Evolutionary conservation across 2,888 invertebrate genomes (phyloP), one percentile per base, ranked within the genome.

Genomic region (Palloptera scutellata): DNA sequence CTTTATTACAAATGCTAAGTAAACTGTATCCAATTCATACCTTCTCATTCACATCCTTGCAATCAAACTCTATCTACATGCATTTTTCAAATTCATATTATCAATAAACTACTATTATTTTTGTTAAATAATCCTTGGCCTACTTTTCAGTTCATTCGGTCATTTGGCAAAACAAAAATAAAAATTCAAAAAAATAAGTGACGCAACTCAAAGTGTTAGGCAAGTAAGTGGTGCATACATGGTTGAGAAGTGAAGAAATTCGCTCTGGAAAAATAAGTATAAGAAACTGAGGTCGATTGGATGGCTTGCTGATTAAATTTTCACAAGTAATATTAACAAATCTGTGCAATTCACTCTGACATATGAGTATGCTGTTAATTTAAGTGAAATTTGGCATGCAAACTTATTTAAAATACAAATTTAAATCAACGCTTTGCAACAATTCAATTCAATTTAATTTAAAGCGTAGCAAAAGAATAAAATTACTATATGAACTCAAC

Each of bases 61-160:
- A 30, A 30, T 30, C 30, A 30, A 30, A 6, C 30, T 30, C 30
- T 30, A 30, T 30, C 6, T 30, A 4, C 6, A 4, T 30, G 30
- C 6, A 30, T 6, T 30, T 30, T 30, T 30, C 30, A 30, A 30
- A 30, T 30, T 30, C 30, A 30, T 30, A 30, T 6, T n/a, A n/a
- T n/a, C n/a, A n/a, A n/a, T n/a, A n/a, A n/a, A n/a, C n/a, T n/a
- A n/a, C n/a, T n/a, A n/a, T n/a, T n/a, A n/a, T n/a, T n/a, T n/a
- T n/a, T n/a, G n/a, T n/a, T n/a, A n/a, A n/a, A 19, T 11, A 54
- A 58, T 59, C 66, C 66, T 61, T 66, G 61, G 53, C 66, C 66
- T 42, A 60, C 42, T 66, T 64, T 40, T 54, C 19, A 40, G 55
- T 66, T 61, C 61, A 66, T 11, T 52, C 15, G 59, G 59, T 43